Evolutionary conservation across 2,888 invertebrate species (phyloP).

Genomic region (Leuctra nigra): DNA sequence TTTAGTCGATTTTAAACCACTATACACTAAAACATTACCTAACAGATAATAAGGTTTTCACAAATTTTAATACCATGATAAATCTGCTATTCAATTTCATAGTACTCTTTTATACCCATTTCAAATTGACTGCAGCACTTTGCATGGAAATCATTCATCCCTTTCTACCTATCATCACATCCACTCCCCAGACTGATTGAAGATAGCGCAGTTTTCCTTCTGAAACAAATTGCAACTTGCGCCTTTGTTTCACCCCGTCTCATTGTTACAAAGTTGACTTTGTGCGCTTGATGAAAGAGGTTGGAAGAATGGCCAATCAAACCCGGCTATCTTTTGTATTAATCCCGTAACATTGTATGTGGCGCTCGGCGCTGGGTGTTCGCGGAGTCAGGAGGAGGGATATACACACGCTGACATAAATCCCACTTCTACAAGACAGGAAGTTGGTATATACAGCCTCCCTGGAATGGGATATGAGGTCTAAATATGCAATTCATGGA

Average conservation of each 20-base stretch:
- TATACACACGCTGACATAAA: neutral
- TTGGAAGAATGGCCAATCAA: constrained; percentile 5
- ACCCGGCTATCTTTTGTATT: neutral
- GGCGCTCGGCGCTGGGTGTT: neutral
- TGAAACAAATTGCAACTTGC: too few relatives aligned
- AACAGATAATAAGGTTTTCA: too few relatives aligned
- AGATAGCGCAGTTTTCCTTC: too few relatives aligned
- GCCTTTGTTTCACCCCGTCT: neutral
- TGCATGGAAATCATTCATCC: too few relatives aligned
- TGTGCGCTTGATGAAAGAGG: neutral
- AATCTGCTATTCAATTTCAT: too few relatives aligned
- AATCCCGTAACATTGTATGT: neutral
- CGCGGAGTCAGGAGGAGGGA: neutral
- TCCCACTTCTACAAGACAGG: neutral
- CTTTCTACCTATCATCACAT: too few relatives aligned
- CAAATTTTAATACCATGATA: too few relatives aligned
- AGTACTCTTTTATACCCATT: too few relatives aligned
- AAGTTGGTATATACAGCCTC: neutral
- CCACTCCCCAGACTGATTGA: too few relatives aligned
- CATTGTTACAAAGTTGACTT: neutral
- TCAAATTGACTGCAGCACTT: too few relatives aligned
- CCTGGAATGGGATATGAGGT: neutral
- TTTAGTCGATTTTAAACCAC: too few relatives aligned
- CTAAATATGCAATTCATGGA: neutral
- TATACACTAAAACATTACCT: too few relatives aligned